Evolutionary conservation across 2,888 invertebrate genomes (phyloP), one percentile per base, ranked within the genome.

Genomic region (Pherbina coryleti): DNA sequence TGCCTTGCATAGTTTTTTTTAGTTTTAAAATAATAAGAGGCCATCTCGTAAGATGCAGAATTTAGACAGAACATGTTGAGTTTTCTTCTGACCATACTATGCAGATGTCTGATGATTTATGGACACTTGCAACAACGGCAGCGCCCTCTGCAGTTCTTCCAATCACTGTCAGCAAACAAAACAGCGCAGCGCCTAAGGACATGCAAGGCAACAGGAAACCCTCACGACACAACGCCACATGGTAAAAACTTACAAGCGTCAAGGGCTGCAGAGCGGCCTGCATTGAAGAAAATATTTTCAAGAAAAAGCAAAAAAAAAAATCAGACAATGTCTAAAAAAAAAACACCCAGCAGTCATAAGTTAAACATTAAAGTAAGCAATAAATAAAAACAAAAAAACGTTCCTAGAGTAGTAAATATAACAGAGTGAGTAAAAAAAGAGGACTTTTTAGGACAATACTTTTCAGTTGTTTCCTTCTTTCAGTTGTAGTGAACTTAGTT

Each of bases 41-140:
- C 37, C 22, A 49, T 19, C 51, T 51, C 17, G 69, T 28, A 14
- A 51, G 28, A 44, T 44, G 2, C 3, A 44, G 37, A 17, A 9
- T 34, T 31, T 66, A 71, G 55, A 19, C 34, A 37, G 44, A 11
- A 17, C 14, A 53, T 31, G 49, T 69, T 75, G 60, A 66, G 37
- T 82, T 87, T 87, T 87, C 87, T 87, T 87, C 86, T 88, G 87
- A 87, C 87, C 87, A 87, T 87, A 87, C 88, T 87, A 87, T 85
- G 87, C 87, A 87, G 87, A 86, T 87, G 87, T 87, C 84, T 87
- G 87, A 87, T 86, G 87, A 87, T 87, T 87, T 87, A 80, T 76
- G 70, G 77, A 77, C 75, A 74, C 78, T 73, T 78, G 76, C 49
- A n/a, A 79, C 62, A 76, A 74, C 55, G 53, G 55, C 49, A 60